A percentile compares a stretch with the other conserved stretches of the same genome.
Evolutionary conservation across 2,797 vertebrate genomes (phyloP).

Genomic region (Xiphophorus birchmanni): DNA sequence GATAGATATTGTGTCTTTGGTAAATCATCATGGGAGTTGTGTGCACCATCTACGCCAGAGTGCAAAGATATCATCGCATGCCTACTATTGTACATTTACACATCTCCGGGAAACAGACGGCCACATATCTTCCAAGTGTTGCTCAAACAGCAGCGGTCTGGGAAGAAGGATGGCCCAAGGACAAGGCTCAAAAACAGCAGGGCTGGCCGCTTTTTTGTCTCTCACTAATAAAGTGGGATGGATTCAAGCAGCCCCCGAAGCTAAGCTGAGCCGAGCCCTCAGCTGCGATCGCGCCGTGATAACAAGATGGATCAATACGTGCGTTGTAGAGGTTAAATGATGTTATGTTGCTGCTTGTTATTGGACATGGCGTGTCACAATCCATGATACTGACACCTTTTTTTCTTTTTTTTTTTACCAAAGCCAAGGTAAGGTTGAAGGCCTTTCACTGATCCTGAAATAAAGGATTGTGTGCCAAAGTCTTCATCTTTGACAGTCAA

Average conservation of each 20-base stretch:
- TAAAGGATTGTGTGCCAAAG: conserved; percentile 58
- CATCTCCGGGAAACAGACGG: conserved; percentile 59
- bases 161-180: conserved; percentile 72
- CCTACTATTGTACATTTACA: conserved; percentile 71
- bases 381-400: conserved; percentile 78
- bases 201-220: conserved; percentile 74
- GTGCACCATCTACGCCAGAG: conserved; percentile 65
- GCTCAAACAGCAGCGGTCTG: conserved; percentile 54
- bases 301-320: conserved; percentile 84
- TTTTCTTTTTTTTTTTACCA: conserved; percentile 39
- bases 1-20: conserved; percentile 55
- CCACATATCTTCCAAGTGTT: conserved; percentile 65
- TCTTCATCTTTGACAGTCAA: conserved; percentile 22
- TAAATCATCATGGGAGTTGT: conserved; percentile 62
- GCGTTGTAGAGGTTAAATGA: conserved; percentile 89
- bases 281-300: conserved; percentile 80
- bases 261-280: conserved; percentile 72
- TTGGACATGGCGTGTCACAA: conserved; percentile 76
- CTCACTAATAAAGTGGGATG: conserved; percentile 63
- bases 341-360: conserved; percentile 82
- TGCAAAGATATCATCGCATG: conserved; percentile 73
- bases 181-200: conserved; percentile 62
- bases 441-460: conserved; percentile 52
- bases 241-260: conserved; percentile 75
- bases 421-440: conserved; percentile 51